These are phyloP conservation scores for Resseliella maxima DNA, from an alignment of 2,888 invertebrate species.

Conservation along the genomic window DNA sequence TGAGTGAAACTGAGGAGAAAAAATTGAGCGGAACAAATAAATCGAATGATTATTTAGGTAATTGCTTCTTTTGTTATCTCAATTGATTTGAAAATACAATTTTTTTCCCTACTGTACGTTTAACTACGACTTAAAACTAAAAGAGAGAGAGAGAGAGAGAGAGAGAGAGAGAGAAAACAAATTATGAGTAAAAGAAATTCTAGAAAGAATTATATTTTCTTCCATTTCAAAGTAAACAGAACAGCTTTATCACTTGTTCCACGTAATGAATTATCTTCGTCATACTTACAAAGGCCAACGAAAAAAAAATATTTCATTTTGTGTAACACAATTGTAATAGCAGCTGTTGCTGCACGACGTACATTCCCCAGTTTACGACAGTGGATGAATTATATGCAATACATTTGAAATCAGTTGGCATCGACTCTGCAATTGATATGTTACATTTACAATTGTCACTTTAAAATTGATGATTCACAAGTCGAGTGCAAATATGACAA, in stretches of 20 bases:
- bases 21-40: not conserved
- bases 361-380: not conserved
- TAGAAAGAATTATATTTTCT: not conserved
- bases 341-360: not conserved
- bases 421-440: not conserved
- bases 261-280: not conserved
- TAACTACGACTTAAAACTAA: too few species aligned
- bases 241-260: constrained; percentile 1
- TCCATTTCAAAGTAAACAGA: not conserved
- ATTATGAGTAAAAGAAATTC: not conserved
- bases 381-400: not conserved
- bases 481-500: too few species aligned
- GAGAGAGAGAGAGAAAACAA: not conserved
- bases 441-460: not conserved
- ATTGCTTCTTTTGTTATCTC: not conserved
- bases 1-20: constrained; percentile 15
- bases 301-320: too few species aligned
- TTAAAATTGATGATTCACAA: not conserved
- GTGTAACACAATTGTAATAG: not conserved
- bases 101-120: not conserved
- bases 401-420: not conserved
- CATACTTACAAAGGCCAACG: not conserved
- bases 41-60: constrained; percentile 53
- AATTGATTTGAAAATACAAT: not conserved
- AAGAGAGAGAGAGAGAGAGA: too few species aligned